These are phyloP conservation scores for Marcusenius ussheri DNA, from an alignment of 2,113 vertebrate genomes.

Conservation along the genomic window DNA sequence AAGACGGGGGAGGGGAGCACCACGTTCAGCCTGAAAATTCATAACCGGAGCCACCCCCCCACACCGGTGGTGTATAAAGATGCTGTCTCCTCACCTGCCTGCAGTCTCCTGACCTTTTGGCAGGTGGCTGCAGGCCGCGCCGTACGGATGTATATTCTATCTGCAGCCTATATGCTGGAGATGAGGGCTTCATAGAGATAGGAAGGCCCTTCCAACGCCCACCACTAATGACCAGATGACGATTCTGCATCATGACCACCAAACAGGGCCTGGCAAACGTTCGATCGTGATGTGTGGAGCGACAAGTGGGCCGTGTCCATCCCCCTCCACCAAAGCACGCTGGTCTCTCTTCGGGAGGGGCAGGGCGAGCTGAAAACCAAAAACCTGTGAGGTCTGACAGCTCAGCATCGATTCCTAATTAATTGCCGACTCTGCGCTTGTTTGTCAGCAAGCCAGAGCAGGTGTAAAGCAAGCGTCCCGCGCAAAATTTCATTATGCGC, in stretches of 20 bases:
- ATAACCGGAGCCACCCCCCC: background rate
- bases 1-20: background rate
- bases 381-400: slow-evolving; percentile 24
- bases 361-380: slow-evolving; percentile 7
- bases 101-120: slow-evolving; percentile 57
- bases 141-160: slow-evolving; percentile 48
- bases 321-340: background rate
- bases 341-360: slow-evolving; percentile 45
- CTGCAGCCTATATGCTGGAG: slow-evolving; percentile 44
- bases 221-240: slow-evolving; percentile 37
- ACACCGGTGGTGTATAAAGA: slow-evolving; percentile 40
- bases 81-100: slow-evolving; percentile 45
- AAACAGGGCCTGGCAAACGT: slow-evolving; percentile 10
- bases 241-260: slow-evolving; percentile 35
- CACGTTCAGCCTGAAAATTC: background rate
- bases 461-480: slow-evolving; percentile 17
- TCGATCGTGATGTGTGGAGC: background rate
- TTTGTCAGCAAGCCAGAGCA: slow-evolving; percentile 22
- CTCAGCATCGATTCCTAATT: slow-evolving; percentile 30
- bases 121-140: slow-evolving; percentile 44
- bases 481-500: slow-evolving; percentile 23
- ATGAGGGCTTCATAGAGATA: slow-evolving; percentile 12
- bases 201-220: slow-evolving; percentile 12
- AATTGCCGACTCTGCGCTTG: slow-evolving; percentile 26
- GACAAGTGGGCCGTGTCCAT: background rate